These are phyloP conservation scores for Lophius piscatorius DNA, from an alignment of 2,113 vertebrate genomes.

Conservation along the genomic window DNA sequence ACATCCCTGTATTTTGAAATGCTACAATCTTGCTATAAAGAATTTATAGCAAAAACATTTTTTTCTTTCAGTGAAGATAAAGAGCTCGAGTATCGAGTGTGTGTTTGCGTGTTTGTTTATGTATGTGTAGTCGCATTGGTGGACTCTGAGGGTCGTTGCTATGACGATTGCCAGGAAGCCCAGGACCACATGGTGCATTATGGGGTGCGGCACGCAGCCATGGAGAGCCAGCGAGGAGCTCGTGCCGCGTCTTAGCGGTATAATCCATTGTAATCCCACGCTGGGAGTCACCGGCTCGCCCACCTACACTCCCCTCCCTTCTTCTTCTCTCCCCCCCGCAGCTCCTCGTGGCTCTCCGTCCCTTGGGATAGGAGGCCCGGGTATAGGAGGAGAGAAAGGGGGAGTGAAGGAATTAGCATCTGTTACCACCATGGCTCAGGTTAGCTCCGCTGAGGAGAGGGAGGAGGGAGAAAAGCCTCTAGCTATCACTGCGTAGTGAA, in stretches of 20 bases:
- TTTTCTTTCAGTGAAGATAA: no score
- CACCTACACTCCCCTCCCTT: not conserved
- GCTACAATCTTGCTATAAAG: no score
- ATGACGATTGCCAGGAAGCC: constrained; percentile 66
- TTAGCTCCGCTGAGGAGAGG: constrained; percentile 60
- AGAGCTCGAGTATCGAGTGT: constrained; percentile 6
- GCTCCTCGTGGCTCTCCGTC: constrained; percentile 24
- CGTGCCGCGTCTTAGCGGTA: constrained; percentile 73
- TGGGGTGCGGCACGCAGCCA: constrained; percentile 33
- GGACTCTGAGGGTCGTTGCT: constrained; percentile 50
- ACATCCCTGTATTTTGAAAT: no score
- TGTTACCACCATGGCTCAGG: constrained; percentile 73
- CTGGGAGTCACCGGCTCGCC: constrained; percentile 43
- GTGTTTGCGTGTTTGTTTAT: not conserved
- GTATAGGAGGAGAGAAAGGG: constrained; percentile 26
- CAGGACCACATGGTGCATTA: constrained; percentile 6
- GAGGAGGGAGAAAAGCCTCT: constrained; percentile 35
- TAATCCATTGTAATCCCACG: constrained; percentile 81
- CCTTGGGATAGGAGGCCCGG: constrained; percentile 44
- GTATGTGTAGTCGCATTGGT: not conserved
- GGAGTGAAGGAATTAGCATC: constrained; percentile 83
- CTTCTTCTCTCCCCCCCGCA: constrained; percentile 2
- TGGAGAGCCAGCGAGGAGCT: constrained; percentile 54
- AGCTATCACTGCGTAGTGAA: constrained; percentile 64
- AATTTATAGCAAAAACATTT: no score